phyloP scores from a whole-genome alignment of 2,113 vertebrate species.

The Cottus gobio region DNA sequence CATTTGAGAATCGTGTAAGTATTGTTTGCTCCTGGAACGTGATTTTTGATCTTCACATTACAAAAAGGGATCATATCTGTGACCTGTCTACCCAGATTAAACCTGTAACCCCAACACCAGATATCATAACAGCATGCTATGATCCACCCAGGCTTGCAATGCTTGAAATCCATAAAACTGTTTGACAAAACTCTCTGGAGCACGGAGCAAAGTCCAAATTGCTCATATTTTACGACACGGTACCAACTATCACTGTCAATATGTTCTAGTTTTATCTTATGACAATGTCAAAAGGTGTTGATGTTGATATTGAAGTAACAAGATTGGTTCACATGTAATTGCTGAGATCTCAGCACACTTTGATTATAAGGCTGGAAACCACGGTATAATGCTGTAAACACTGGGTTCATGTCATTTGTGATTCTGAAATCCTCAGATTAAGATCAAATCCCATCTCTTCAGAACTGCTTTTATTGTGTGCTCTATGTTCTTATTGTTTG shows the following conservation, averaged over 20 bases:
- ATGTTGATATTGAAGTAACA: neutral
- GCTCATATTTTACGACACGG: neutral
- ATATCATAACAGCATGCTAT: neutral
- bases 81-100: conserved; percentile 1
- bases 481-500: no score
- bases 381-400: neutral
- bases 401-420: neutral
- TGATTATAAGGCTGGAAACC: neutral
- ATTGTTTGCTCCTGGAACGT: neutral
- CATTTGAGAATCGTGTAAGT: neutral
- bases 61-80: neutral
- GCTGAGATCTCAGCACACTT: neutral
- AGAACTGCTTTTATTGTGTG: no score
- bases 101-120: conserved; percentile 1
- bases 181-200: conserved; percentile 44
- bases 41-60: neutral
- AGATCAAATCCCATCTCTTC: no score
- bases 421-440: neutral
- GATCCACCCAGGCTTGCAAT: neutral
- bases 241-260: neutral
- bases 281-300: neutral
- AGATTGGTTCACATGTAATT: neutral
- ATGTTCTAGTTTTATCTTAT: neutral
- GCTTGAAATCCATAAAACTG: conserved; percentile 4
- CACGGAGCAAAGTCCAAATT: conserved; percentile 49